phyloP scores from a whole-genome alignment of 2,797 vertebrate species.

The Cichlasoma orientale region DNA sequence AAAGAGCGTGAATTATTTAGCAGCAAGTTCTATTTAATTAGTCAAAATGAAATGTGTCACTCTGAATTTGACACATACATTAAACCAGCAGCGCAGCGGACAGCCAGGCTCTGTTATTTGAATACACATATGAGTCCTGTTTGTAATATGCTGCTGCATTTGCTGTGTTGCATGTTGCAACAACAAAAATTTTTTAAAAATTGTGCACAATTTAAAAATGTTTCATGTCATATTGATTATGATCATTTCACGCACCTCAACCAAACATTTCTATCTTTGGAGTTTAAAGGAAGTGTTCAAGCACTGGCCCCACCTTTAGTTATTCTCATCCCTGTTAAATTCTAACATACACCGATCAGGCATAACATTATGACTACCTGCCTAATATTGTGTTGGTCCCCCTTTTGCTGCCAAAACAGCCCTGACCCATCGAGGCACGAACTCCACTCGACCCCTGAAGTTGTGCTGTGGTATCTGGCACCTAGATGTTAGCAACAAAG shows the following conservation, averaged over 20 bases:
- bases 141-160: slow-evolving; percentile 1
- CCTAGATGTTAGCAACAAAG: no score
- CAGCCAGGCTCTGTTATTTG: background rate
- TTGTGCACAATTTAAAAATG: no score
- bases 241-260: no score
- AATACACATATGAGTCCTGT: background rate
- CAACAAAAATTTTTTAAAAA: background rate
- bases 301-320: background rate
- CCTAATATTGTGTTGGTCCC: no score
- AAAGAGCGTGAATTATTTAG: slow-evolving; percentile 71
- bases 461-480: no score
- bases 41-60: slow-evolving; percentile 71
- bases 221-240: no score
- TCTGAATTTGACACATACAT: slow-evolving; percentile 49
- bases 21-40: slow-evolving; percentile 70
- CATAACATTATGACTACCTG: no score
- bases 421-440: no score
- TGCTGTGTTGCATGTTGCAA: background rate
- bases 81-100: background rate
- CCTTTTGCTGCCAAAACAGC: no score
- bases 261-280: background rate
- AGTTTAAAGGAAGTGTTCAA: background rate
- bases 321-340: background rate
- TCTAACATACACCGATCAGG: background rate
- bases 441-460: no score